A percentile compares a stretch with the other conserved stretches of the same genome.
These are phyloP conservation scores for Tenebrio molitor DNA, from an alignment of 1,140 invertebrate species.

Conservation along the genomic window DNA sequence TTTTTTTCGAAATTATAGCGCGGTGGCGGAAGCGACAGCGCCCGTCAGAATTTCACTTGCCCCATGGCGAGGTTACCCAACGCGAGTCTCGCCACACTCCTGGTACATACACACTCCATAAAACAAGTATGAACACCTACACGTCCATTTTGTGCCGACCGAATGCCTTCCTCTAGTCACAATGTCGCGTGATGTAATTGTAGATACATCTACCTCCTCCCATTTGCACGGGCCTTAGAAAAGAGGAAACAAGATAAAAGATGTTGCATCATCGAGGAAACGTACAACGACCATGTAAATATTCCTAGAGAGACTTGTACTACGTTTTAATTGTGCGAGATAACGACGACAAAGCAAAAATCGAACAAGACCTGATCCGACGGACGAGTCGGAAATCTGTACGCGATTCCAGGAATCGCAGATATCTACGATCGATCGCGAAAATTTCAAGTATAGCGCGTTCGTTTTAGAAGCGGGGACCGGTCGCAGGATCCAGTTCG, in stretches of 20 bases:
- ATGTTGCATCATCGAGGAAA: slow-evolving; percentile 31
- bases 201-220: slow-evolving; percentile 9
- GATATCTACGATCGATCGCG: too few species aligned
- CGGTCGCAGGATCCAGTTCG: too few species aligned
- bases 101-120: background rate
- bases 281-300: slow-evolving; percentile 14
- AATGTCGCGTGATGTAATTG: slow-evolving; percentile 40
- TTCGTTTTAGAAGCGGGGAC: too few species aligned
- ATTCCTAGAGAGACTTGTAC: slow-evolving; percentile 4
- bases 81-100: too few species aligned
- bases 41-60: slow-evolving; percentile 29
- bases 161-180: slow-evolving; percentile 6
- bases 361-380: background rate
- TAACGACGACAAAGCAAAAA: slow-evolving; percentile 15
- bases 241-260: slow-evolving; percentile 35
- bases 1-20: too few species aligned
- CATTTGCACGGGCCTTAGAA: background rate
- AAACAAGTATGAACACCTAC: slow-evolving; percentile 25
- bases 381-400: too few species aligned
- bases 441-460: too few species aligned
- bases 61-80: slow-evolving; percentile 31
- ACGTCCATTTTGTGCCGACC: slow-evolving; percentile 7
- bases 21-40: slow-evolving; percentile 24
- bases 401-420: background rate
- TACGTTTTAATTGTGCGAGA: slow-evolving; percentile 5